Conservation (phyloP, 1,140 invertebrate species). For the Thalassaphorura encarpata region DNA sequence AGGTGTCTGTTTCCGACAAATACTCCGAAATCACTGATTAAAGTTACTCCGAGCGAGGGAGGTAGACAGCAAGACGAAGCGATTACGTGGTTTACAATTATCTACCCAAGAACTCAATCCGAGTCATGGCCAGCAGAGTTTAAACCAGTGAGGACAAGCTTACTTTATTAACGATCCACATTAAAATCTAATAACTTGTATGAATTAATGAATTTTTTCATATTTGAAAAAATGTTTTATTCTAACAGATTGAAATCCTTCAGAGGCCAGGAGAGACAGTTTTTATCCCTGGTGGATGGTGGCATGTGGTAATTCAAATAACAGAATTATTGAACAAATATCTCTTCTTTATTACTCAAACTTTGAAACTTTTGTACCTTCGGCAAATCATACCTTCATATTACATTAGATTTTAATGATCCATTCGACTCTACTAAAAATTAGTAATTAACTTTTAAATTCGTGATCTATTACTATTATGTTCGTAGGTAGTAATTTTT, state of each 20-base stretch:
- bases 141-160: conserved; percentile 53
- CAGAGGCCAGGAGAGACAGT: conserved; percentile 96
- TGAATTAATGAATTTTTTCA: too few species aligned
- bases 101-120: conserved; percentile 89
- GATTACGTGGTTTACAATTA: conserved; percentile 92
- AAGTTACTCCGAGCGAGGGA: conserved; percentile 76
- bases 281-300: conserved; percentile 96
- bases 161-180: neutral
- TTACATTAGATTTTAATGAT: too few species aligned
- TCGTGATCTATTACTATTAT: too few species aligned
- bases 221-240: conserved; percentile 4
- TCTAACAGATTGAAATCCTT: conserved; percentile 76
- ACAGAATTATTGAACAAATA: too few species aligned
- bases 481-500: too few species aligned
- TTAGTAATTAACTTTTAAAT: too few species aligned
- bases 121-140: conserved; percentile 83
- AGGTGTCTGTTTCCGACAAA: conserved; percentile 96
- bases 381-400: too few species aligned
- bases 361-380: too few species aligned
- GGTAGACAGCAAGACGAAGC: conserved; percentile 96
- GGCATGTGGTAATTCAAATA: conserved; percentile 99
- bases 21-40: conserved; percentile 88
- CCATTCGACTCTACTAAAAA: too few species aligned
- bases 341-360: too few species aligned
- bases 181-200: too few species aligned